These are phyloP conservation scores for Macrochelys suwanniensis DNA, from an alignment of 2,797 vertebrate species.

Conservation along the genomic window DNA sequence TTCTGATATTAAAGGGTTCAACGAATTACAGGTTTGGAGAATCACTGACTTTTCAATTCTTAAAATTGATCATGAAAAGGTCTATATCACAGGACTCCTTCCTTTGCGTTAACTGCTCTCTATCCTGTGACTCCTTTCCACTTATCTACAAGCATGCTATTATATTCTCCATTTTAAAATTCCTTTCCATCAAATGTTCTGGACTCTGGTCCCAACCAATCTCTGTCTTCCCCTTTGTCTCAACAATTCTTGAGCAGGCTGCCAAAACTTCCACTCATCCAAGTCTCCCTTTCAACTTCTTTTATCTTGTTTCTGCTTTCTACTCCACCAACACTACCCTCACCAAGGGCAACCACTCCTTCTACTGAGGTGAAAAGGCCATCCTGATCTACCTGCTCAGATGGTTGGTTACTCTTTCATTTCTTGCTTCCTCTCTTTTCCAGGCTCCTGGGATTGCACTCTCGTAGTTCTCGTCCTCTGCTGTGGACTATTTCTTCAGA, in stretches of 20 bases:
- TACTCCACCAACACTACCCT: not conserved
- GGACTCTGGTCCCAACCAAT: not conserved
- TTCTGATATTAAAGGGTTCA: not conserved
- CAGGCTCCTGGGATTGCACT: not conserved
- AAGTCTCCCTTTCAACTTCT: not conserved
- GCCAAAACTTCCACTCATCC: not conserved
- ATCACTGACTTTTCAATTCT: not conserved
- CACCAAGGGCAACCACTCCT: not conserved
- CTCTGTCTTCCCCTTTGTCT: fast-evolving
- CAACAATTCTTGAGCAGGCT: not conserved
- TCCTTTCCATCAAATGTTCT: not conserved
- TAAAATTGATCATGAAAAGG: not conserved
- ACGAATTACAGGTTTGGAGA: not conserved
- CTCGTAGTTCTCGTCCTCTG: not conserved
- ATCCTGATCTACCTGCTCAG: not conserved
- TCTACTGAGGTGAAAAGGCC: not conserved
- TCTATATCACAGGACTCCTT: not conserved
- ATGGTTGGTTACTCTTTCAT: not conserved
- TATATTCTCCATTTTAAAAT: not conserved
- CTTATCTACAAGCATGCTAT: not conserved
- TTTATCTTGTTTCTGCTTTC: not conserved
- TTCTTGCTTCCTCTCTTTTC: not conserved
- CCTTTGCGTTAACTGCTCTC: not conserved
- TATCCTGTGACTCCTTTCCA: not conserved
- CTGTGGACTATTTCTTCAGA: not conserved